Conservation (phyloP, 2,113 vertebrate genomes). For the Fukomys damarensis region DNA sequence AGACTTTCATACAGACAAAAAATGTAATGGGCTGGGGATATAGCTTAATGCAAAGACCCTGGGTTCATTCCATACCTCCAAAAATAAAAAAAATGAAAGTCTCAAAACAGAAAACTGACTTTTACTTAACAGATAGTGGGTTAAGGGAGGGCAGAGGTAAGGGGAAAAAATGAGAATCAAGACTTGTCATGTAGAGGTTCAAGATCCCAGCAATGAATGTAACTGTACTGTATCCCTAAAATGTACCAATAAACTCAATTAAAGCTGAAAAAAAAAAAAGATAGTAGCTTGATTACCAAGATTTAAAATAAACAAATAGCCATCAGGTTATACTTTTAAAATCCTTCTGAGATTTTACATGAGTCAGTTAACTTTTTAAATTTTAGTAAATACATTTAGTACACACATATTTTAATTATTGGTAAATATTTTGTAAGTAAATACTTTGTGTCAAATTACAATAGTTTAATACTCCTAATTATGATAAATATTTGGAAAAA, state of each 20-base stretch:
- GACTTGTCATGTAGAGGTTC: too few relatives aligned
- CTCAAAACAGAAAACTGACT: background rate
- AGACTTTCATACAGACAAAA: background rate
- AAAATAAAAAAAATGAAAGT: background rate
- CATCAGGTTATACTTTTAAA: background rate
- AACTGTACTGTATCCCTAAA: too few relatives aligned
- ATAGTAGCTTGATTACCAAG: background rate
- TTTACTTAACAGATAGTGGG: slow-evolving; percentile 23
- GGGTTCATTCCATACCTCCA: background rate
- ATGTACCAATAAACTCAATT: too few relatives aligned
- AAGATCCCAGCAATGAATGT: too few relatives aligned
- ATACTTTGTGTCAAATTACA: background rate
- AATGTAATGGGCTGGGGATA: background rate
- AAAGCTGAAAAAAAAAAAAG: too few relatives aligned
- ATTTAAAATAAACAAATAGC: background rate
- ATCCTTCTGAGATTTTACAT: slow-evolving; percentile 19
- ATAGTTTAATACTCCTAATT: slow-evolving; percentile 17
- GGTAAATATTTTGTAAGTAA: background rate
- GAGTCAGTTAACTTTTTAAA: background rate
- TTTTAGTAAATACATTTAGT: background rate
- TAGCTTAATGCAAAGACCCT: background rate
- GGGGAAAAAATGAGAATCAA: too few relatives aligned
- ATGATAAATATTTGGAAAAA: background rate
- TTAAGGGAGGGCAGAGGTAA: too few relatives aligned
- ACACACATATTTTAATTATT: background rate